Evolutionary conservation across 2,888 invertebrate species (phyloP).

Genomic region (Uropetala carovei): DNA sequence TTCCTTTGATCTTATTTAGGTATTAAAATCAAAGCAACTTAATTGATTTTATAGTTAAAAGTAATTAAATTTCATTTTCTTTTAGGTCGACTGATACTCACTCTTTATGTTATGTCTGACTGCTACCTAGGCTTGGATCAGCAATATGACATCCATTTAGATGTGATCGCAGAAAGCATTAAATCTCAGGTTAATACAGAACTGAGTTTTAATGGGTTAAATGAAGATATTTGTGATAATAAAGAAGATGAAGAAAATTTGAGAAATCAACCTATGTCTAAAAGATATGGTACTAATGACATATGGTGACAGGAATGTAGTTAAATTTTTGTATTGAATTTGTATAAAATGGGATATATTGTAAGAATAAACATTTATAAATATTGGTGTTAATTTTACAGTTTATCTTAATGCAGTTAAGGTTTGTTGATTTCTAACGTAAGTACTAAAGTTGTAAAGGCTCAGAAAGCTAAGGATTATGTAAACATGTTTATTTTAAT

Average conservation of each 20-base stretch:
- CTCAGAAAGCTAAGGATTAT: too few species aligned
- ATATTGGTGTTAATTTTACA: too few species aligned
- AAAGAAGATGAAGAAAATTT: background rate
- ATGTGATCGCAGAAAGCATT: constrained; percentile 71
- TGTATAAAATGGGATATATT: background rate
- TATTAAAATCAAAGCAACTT: too few species aligned
- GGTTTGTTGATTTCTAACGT: too few species aligned
- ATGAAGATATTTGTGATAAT: background rate
- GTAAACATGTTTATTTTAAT: too few species aligned
- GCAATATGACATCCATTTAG: constrained; percentile 81
- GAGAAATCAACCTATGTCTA: background rate
- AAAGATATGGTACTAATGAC: constrained; percentile 21
- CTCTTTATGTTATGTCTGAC: constrained; percentile 92
- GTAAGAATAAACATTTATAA: too few species aligned
- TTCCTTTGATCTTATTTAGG: too few species aligned
- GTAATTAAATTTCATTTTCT: constrained; percentile 70
- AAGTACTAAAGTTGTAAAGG: too few species aligned
- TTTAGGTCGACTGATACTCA: constrained; percentile 85
- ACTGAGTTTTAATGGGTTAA: background rate
- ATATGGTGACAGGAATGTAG: background rate
- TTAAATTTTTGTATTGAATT: background rate
- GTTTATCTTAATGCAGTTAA: too few species aligned
- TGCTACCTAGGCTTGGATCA: constrained; percentile 96
- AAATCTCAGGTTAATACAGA: constrained; percentile 57
- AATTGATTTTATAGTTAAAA: too few species aligned